phyloP scores from a whole-genome alignment of 2,113 vertebrate species.

The Heliornis fulica region DNA sequence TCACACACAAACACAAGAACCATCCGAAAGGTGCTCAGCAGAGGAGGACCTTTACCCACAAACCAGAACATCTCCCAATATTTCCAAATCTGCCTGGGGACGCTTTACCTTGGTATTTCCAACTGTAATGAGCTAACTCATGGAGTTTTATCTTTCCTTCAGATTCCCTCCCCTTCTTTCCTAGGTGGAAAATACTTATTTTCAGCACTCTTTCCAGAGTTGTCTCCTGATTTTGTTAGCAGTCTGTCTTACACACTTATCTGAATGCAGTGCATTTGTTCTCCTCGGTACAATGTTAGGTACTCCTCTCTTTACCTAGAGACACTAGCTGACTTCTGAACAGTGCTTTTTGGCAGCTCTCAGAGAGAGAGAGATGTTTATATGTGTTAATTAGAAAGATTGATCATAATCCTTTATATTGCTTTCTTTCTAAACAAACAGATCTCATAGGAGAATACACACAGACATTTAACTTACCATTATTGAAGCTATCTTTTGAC shows the following conservation, averaged over 20 bases:
- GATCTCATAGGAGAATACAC: not conserved
- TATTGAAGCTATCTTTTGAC: slow-evolving; percentile 47
- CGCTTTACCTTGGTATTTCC: not conserved
- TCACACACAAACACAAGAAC: not conserved
- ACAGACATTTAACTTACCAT: slow-evolving; percentile 63
- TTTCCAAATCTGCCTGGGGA: not conserved
- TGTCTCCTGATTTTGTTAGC: not conserved
- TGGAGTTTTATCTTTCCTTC: not conserved
- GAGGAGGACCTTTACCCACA: not conserved
- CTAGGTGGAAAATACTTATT: not conserved
- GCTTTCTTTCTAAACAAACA: not conserved
- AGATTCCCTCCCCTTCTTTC: not conserved
- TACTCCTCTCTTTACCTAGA: not conserved
- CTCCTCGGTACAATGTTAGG: not conserved
- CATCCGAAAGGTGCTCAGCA: not conserved
- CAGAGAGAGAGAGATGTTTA: not conserved
- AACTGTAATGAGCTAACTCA: not conserved
- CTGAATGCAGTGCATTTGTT: not conserved
- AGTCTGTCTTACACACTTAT: not conserved
- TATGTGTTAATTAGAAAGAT: not conserved
- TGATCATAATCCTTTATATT: not conserved
- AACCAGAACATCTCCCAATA: not conserved
- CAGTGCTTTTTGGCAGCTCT: not conserved
- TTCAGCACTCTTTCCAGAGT: not conserved
- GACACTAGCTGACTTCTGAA: not conserved